phyloP scores from a whole-genome alignment of 2,113 vertebrate genomes.

The Seriola quinqueradiata region DNA sequence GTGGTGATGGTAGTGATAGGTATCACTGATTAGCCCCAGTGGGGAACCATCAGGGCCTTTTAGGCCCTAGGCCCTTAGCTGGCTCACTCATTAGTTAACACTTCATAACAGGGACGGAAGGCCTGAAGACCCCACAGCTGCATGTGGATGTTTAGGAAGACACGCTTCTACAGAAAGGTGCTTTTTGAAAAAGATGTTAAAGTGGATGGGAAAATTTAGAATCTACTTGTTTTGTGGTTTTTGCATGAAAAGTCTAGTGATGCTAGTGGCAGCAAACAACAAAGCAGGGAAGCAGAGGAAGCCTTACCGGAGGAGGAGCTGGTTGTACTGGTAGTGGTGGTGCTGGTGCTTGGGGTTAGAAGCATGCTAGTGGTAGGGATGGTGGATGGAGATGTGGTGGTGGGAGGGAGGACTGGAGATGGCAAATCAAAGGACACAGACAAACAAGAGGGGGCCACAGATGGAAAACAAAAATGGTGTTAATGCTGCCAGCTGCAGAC shows the following conservation, averaged over 20 bases:
- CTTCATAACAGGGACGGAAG: too few species aligned
- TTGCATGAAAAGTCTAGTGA: neutral
- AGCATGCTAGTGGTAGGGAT: conserved; percentile 66
- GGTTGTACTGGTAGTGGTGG: conserved; percentile 22
- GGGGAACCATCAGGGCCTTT: too few species aligned
- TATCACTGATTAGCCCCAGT: too few species aligned
- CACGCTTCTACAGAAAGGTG: too few species aligned
- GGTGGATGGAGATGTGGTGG: conserved; percentile 55
- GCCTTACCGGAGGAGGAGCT: conserved; percentile 67
- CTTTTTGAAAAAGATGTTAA: too few species aligned
- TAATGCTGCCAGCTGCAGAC: neutral
- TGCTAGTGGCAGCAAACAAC: neutral
- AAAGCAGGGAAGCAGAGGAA: conserved; percentile 32
- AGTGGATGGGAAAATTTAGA: too few species aligned
- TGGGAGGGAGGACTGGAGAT: conserved; percentile 69
- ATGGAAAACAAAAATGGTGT: conserved; percentile 20
- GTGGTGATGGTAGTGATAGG: too few species aligned
- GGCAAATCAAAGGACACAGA: conserved; percentile 51
- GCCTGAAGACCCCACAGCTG: too few species aligned
- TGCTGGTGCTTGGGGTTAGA: conserved; percentile 60
- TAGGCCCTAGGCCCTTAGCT: too few species aligned
- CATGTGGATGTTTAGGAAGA: too few species aligned
- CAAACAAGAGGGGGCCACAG: conserved; percentile 20
- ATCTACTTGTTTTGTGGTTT: too few species aligned
- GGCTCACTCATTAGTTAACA: too few species aligned